phyloP scores from a whole-genome alignment of 2,113 vertebrate genomes.

The Tragelaphus buxtoni region DNA sequence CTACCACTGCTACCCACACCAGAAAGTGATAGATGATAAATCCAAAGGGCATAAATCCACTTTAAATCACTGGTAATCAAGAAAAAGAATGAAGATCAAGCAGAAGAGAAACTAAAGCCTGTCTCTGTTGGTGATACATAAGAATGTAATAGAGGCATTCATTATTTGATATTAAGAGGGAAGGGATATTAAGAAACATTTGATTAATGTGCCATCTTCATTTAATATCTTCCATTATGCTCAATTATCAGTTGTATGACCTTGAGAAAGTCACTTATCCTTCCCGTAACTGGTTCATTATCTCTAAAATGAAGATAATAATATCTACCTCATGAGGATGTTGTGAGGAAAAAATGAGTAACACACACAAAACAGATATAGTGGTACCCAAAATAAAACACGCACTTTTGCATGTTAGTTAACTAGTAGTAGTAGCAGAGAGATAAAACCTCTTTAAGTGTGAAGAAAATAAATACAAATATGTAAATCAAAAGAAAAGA shows the following conservation, averaged over 20 bases:
- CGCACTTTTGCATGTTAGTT: neutral
- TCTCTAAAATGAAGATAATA: neutral
- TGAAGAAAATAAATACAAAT: neutral
- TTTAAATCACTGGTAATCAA: neutral
- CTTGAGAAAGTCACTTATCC: neutral
- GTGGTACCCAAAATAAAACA: neutral
- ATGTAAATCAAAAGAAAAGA: neutral
- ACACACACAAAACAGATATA: neutral
- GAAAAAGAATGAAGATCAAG: neutral
- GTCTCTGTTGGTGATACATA: neutral
- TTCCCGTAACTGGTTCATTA: neutral
- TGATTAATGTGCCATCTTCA: neutral
- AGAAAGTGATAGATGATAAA: neutral
- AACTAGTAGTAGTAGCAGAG: neutral
- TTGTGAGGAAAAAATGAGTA: neutral
- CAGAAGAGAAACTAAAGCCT: neutral
- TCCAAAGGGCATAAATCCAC: neutral
- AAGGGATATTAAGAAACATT: neutral
- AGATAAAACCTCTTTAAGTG: neutral
- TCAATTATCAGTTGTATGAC: neutral
- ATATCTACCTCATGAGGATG: neutral
- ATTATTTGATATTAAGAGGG: neutral
- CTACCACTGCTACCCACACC: neutral
- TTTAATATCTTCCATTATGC: neutral
- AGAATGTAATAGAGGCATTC: neutral